Evolutionary conservation across 1,140 invertebrate genomes (phyloP), one percentile per base, ranked within the genome.

Genomic region (Chymomyza costata): DNA sequence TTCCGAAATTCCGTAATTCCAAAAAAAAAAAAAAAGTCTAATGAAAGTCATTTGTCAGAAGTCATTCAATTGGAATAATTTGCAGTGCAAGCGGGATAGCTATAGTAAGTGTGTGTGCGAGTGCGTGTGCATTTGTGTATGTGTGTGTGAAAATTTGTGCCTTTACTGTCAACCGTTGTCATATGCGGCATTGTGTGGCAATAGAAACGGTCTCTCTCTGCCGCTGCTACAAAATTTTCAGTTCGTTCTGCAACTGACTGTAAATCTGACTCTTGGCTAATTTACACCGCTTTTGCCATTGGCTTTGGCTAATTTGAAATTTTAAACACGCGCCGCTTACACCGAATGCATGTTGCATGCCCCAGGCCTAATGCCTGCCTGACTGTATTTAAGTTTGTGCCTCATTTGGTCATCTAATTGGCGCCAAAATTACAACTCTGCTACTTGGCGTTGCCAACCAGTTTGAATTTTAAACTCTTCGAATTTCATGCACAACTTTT

Each of bases 11-110:
- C n/a, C n/a, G n/a, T n/a, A n/a, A n/a, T n/a, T n/a, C n/a, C n/a
- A n/a, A n/a, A n/a, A 2, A 15, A 6, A 34, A 3, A 34, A 14
- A 46, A 7, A 21, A 13, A n/a, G 18, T 8, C 45, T 61, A 65
- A 69, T 71, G 68, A 73, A 49, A 66, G 55, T 62, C 61, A 73
- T 73, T 71, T 71, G 61, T 71, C 49, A 11, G 11, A 8, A 35
- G 10, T 49, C 68, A 25, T 30, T 71, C 48, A 10, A 50, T 53
- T 57, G 60, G 43, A 64, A 64, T 73, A 59, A 73, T 73, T 74
- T 55, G 34, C 21, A 28, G 39, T 6, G 11, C 31, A 21, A 34
- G n/a, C 44, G 19, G 16, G 30, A 37, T 17, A 3, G 17, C 6
- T n/a, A n/a, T 45, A 51, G 39, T 47, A 44, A 56, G 41, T 60